Percentiles rank a stretch among this genome's conserved stretches.
Conservation (phyloP, 2,797 vertebrate species). For the Argentina silus region DNA sequence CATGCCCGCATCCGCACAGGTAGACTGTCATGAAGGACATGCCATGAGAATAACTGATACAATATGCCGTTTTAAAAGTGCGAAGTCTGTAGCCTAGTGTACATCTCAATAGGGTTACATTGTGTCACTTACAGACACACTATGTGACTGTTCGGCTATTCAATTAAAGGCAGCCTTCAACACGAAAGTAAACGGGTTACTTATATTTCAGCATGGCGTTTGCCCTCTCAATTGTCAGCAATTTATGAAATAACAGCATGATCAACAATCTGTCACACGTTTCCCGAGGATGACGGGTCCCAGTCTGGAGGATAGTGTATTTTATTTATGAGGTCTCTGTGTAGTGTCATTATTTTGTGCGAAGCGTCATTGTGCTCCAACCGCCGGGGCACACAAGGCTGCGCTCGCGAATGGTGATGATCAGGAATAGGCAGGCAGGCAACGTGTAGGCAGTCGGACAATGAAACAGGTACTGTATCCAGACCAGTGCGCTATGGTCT, state of each 20-base stretch:
- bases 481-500: not conserved
- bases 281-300: not conserved
- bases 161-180: not conserved
- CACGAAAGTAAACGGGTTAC: not conserved
- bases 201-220: slow-evolving; percentile 2
- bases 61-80: not conserved
- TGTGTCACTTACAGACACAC: not conserved
- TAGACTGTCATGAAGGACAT: slow-evolving; percentile 19
- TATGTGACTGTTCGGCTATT: no score
- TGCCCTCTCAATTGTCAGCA: not conserved
- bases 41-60: slow-evolving; percentile 6
- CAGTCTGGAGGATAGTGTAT: not conserved
- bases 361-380: not conserved
- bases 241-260: not conserved
- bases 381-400: slow-evolving; percentile 21
- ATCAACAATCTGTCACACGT: not conserved
- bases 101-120: not conserved
- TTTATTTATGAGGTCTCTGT: not conserved
- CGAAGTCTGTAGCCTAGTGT: not conserved
- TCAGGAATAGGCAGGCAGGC: no score
- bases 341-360: not conserved
- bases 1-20: slow-evolving; percentile 55
- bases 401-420: slow-evolving; percentile 20
- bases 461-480: slow-evolving; percentile 63
- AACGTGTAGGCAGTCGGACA: slow-evolving; percentile 53